A percentile compares a stretch with the other conserved stretches of the same genome.
Evolutionary conservation across 1,140 invertebrate genomes (phyloP).

Genomic region (Probaryconus sp.): DNA sequence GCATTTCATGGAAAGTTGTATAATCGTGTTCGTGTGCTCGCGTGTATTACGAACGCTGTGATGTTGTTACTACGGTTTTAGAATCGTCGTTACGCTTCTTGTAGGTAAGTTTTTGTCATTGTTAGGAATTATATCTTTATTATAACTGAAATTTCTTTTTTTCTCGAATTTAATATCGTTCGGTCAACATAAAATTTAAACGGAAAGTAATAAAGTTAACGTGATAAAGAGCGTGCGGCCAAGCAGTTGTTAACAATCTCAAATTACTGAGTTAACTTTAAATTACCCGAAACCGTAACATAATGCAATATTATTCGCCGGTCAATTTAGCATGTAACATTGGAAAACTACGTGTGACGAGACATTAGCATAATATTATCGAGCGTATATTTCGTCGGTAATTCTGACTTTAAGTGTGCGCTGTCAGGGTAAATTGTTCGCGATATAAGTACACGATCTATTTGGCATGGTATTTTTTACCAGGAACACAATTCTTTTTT

Average conservation of each 20-base stretch:
- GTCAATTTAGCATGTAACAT: conserved; percentile 23
- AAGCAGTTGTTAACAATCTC: no score
- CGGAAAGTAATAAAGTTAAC: no score
- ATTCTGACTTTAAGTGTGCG: conserved; percentile 21
- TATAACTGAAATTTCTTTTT: no score
- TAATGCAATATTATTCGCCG: conserved; percentile 5
- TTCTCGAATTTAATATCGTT: no score
- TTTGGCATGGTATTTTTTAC: conserved; percentile 38
- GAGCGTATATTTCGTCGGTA: conserved; percentile 22
- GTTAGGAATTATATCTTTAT: no score
- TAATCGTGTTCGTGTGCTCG: conserved; percentile 18
- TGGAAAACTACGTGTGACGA: conserved; percentile 28
- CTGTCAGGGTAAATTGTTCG: conserved; percentile 22
- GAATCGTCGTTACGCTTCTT: conserved; percentile 6
- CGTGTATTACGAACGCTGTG: conserved; percentile 10
- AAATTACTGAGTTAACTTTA: conserved; percentile 28
- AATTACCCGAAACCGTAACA: conserved; percentile 13
- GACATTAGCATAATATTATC: conserved; percentile 27
- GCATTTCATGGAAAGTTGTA: conserved; percentile 56
- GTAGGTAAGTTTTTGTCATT: background rate
- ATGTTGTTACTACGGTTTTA: conserved; percentile 32
- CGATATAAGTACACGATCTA: conserved; percentile 12
- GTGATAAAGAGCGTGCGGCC: no score
- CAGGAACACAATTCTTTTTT: conserved; percentile 35
- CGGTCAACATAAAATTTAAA: no score